phyloP scores from a whole-genome alignment of 2,113 vertebrate species.

The Condylura cristata region DNA sequence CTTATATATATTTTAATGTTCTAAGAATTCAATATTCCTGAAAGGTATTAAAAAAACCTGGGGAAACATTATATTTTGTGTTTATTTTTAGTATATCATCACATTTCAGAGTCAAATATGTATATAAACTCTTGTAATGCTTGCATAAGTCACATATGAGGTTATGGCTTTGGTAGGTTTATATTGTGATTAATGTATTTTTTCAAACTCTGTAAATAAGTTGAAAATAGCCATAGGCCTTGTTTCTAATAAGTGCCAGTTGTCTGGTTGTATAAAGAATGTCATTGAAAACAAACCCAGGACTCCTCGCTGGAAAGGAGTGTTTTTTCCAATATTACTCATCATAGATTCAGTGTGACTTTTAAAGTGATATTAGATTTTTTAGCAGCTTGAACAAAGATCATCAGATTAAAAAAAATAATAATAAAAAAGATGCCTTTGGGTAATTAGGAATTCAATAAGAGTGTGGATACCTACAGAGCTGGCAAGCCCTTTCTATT shows the following conservation, averaged over 20 bases:
- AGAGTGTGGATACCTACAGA: background rate
- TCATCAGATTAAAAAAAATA: constrained; percentile 26
- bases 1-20: background rate
- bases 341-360: constrained; percentile 9
- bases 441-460: constrained; percentile 65
- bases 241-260: background rate
- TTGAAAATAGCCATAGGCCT: background rate
- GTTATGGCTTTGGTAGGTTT: background rate
- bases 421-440: background rate
- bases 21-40: background rate
- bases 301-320: background rate
- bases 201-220: background rate
- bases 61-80: background rate
- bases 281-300: background rate
- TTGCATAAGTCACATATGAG: background rate
- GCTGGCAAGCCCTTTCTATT: constrained; percentile 51
- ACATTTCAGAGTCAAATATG: background rate
- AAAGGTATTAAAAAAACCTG: background rate
- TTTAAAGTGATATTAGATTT: constrained; percentile 56
- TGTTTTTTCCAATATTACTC: background rate
- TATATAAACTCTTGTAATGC: background rate
- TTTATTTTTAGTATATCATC: background rate
- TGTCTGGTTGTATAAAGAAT: background rate
- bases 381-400: background rate
- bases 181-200: background rate